Evolutionary conservation across 2,113 vertebrate species (phyloP).

Genomic region (Montifringilla adamsi): DNA sequence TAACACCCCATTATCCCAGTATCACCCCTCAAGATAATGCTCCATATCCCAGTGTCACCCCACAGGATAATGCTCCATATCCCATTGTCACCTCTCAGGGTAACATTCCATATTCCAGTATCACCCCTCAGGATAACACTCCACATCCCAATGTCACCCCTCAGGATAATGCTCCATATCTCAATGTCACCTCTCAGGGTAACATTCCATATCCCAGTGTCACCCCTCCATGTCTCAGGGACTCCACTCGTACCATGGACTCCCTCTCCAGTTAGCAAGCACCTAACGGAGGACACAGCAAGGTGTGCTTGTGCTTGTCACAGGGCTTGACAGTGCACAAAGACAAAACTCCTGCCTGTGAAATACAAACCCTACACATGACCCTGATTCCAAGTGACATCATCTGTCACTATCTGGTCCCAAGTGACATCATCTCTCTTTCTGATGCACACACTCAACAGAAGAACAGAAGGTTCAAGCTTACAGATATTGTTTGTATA

Average conservation of each 20-base stretch:
- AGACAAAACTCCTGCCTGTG: background rate
- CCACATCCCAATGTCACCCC: accelerated
- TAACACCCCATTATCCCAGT: accelerated
- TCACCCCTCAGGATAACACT: background rate
- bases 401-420: background rate
- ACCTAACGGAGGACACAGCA: background rate
- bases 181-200: background rate
- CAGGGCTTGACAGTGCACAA: background rate
- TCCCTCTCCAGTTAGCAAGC: background rate
- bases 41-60: background rate
- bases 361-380: background rate
- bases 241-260: background rate
- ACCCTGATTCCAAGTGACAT: background rate
- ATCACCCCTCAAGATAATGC: background rate
- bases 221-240: background rate
- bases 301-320: background rate
- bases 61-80: accelerated
- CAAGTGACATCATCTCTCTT: background rate
- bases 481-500: background rate
- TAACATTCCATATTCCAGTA: accelerated
- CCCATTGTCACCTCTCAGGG: background rate
- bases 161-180: accelerated
- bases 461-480: background rate
- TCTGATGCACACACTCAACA: background rate
- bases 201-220: accelerated